Conservation (phyloP, 2,113 vertebrate genomes). For the Coptodon bakossiorum region DNA sequence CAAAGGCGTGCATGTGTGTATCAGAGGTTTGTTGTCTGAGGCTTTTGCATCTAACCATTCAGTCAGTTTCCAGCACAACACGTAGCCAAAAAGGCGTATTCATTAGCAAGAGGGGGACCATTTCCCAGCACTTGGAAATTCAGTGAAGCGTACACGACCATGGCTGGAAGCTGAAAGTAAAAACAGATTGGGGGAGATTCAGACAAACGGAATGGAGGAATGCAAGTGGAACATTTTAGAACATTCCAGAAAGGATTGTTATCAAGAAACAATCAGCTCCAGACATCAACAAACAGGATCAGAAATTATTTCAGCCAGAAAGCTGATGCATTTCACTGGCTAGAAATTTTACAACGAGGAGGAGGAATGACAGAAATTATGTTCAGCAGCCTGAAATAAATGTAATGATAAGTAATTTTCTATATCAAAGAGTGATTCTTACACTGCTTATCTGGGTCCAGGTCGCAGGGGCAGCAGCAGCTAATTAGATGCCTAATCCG, state of each 20-base stretch:
- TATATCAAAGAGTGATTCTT: background rate
- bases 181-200: slow-evolving; percentile 39
- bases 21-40: background rate
- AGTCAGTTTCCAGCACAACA: background rate
- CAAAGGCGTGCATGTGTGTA: background rate
- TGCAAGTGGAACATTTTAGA: slow-evolving; percentile 45
- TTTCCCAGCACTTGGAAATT: slow-evolving; percentile 31
- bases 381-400: slow-evolving; percentile 23
- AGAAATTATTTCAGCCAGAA: slow-evolving; percentile 26
- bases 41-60: slow-evolving; percentile 25
- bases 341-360: slow-evolving; percentile 25
- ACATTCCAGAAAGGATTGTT: background rate
- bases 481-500: background rate
- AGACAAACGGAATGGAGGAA: slow-evolving; percentile 23
- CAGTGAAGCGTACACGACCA: slow-evolving; percentile 1
- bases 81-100: slow-evolving; percentile 10
- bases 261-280: slow-evolving; percentile 28
- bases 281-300: slow-evolving; percentile 29
- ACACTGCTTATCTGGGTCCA: background rate
- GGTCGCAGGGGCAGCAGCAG: background rate
- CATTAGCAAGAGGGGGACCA: slow-evolving; percentile 31
- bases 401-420: slow-evolving; percentile 19
- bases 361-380: slow-evolving; percentile 40
- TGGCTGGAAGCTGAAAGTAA: slow-evolving; percentile 36
- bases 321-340: slow-evolving; percentile 28